A percentile compares a stretch with the other conserved stretches of the same genome.
phyloP scores from a whole-genome alignment of 37 sponge, comb jelly and placozoan species.

The Beroe forskalii region DNA sequence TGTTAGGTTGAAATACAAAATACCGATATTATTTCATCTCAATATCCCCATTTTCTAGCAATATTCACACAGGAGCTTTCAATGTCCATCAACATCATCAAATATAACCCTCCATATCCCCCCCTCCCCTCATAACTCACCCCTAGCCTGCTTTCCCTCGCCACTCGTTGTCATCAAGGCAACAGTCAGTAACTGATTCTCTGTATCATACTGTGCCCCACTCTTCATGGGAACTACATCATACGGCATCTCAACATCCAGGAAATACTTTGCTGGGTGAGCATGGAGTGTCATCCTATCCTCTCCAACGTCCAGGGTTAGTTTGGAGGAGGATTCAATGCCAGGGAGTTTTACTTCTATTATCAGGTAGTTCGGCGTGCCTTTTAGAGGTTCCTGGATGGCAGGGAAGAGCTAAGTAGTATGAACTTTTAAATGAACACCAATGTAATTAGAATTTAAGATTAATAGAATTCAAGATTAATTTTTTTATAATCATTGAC shows the following conservation, averaged over 20 bases:
- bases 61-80: too few species aligned
- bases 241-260: conserved; percentile 51
- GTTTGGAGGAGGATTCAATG: conserved; percentile 17
- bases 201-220: conserved; percentile 54
- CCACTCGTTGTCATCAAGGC: conserved; percentile 27
- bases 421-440: not conserved
- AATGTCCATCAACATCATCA: too few species aligned
- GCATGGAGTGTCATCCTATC: conserved; percentile 49
- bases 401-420: too few species aligned
- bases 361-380: conserved; percentile 59
- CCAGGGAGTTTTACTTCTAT: conserved; percentile 49
- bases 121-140: not conserved
- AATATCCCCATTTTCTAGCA: too few species aligned
- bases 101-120: not conserved
- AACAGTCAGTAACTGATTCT: conserved; percentile 10
- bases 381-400: conserved; percentile 47
- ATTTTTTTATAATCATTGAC: too few species aligned
- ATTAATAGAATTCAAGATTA: too few species aligned
- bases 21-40: too few species aligned
- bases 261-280: conserved; percentile 57
- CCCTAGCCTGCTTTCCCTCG: not conserved
- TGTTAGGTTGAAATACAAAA: too few species aligned
- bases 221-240: conserved; percentile 48
- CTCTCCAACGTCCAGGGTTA: conserved; percentile 58
- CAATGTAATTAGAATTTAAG: not conserved